Evolutionary conservation across 35 echinoderm and acorn worm genomes (phyloP).

Genomic region (Stichopus chloronotus): DNA sequence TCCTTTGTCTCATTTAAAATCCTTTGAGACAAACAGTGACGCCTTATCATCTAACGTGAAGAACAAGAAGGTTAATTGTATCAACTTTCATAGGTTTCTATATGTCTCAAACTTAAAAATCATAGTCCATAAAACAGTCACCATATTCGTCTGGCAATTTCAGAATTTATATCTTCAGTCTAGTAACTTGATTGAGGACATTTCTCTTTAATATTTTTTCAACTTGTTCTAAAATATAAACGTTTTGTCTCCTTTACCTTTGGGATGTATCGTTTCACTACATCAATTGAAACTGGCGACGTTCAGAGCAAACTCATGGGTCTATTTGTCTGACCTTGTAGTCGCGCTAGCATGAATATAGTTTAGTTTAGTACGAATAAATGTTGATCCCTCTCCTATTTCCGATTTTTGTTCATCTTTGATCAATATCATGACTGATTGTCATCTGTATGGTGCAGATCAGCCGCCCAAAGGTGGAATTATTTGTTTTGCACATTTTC

Average conservation of each 20-base stretch:
- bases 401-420: too few relatives aligned
- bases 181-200: neutral
- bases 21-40: conserved; percentile 11
- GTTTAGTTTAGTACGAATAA: too few relatives aligned
- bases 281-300: conserved; percentile 3
- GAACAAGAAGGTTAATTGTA: conserved; percentile 7
- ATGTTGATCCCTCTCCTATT: too few relatives aligned
- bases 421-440: too few relatives aligned
- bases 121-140: neutral
- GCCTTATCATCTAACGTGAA: neutral
- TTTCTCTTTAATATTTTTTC: neutral
- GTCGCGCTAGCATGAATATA: neutral
- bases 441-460: too few relatives aligned
- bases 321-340: neutral
- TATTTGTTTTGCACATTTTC: too few relatives aligned
- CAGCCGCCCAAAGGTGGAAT: too few relatives aligned
- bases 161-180: neutral
- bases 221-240: neutral
- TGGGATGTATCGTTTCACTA: neutral
- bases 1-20: neutral
- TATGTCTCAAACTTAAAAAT: neutral
- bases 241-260: neutral
- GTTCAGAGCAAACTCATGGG: neutral
- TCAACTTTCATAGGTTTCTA: neutral
- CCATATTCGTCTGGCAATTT: neutral